These are phyloP conservation scores for Arge pagana DNA, from an alignment of 2,888 invertebrate species.

Conservation along the genomic window DNA sequence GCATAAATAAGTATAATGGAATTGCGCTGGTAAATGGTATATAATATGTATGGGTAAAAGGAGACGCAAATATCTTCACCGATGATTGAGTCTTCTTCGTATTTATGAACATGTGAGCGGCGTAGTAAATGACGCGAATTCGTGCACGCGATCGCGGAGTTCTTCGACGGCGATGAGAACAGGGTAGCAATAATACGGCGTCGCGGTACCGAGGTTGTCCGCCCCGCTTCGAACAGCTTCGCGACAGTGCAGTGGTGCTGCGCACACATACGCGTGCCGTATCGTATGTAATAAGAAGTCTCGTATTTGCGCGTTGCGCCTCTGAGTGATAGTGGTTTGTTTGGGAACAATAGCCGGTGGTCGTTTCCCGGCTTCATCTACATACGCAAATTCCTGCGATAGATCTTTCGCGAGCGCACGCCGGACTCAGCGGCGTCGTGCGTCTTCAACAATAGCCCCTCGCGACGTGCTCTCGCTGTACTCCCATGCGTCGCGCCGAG, in stretches of 20 bases:
- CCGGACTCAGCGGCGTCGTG: conserved; percentile 29
- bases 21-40: no score
- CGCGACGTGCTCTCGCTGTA: conserved; percentile 36
- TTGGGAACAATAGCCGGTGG: conserved; percentile 18
- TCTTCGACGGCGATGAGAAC: neutral
- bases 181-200: conserved; percentile 11
- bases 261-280: no score
- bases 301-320: conserved; percentile 14
- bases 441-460: conserved; percentile 50
- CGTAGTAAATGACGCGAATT: no score
- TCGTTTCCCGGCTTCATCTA: conserved; percentile 46
- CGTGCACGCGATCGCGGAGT: no score
- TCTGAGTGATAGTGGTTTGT: conserved; percentile 22
- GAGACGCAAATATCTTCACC: no score
- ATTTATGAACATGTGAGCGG: no score
- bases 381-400: conserved; percentile 53
- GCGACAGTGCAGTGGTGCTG: conserved; percentile 15
- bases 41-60: no score
- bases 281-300: no score
- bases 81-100: no score
- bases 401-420: conserved; percentile 44
- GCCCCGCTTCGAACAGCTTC: conserved; percentile 18
- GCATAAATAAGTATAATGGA: no score
- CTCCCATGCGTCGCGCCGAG: neutral
- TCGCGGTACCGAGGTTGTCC: conserved; percentile 15